These are phyloP conservation scores for Ligdia adustata DNA, from an alignment of 2,888 invertebrate species.

Conservation along the genomic window DNA sequence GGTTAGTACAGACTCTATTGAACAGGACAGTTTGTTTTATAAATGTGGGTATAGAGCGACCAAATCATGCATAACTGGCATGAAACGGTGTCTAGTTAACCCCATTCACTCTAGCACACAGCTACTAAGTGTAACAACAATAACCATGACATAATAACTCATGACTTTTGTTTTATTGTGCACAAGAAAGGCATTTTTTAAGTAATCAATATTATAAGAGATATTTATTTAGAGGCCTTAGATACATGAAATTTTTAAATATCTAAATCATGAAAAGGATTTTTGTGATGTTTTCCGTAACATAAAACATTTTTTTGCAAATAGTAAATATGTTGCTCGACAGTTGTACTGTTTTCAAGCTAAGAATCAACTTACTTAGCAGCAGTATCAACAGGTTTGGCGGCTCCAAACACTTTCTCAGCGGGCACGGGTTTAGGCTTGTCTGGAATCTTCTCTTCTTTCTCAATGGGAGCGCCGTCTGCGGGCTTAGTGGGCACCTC, in stretches of 20 bases:
- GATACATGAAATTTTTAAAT: no score
- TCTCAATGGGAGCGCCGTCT: conserved; percentile 53
- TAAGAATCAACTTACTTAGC: conserved; percentile 81
- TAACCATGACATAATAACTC: conserved; percentile 42
- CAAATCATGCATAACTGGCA: conserved; percentile 47
- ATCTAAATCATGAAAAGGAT: no score
- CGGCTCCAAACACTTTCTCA: conserved; percentile 95
- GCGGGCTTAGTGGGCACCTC: conserved; percentile 64
- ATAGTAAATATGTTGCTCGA: no score
- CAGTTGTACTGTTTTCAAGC: not conserved
- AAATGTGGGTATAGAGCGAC: conserved; percentile 72
- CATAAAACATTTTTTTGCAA: no score
- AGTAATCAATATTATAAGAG: no score
- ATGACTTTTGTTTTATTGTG: conserved; percentile 53
- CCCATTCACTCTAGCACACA: conserved; percentile 59
- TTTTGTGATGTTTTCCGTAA: no score
- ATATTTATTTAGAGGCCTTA: no score
- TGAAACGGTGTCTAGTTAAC: conserved; percentile 67
- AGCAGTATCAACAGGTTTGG: conserved; percentile 97
- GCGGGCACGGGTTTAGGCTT: conserved; percentile 83
- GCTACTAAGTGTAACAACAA: conserved; percentile 43
- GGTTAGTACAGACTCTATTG: no score
- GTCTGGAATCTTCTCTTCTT: conserved; percentile 48
- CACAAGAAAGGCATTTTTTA: no score
- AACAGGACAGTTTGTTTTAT: no score